These are phyloP conservation scores for Sipha maydis DNA, from an alignment of 2,888 invertebrate species.

Conservation along the genomic window DNA sequence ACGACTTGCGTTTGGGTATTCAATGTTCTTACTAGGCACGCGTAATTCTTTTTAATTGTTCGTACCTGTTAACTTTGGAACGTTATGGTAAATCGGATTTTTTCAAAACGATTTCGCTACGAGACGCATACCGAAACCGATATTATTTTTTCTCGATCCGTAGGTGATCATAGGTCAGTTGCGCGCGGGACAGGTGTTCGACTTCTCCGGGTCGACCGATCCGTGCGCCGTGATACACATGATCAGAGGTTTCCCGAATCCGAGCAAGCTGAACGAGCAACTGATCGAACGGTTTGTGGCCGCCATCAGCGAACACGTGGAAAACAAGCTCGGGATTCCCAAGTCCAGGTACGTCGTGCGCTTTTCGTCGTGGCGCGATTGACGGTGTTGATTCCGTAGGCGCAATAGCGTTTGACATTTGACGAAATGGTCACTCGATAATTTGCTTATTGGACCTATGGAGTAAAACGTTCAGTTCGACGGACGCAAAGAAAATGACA, in stretches of 20 bases:
- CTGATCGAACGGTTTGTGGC: not conserved
- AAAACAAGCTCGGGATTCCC: not conserved
- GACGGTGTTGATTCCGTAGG: not conserved
- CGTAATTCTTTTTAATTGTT: too few species aligned
- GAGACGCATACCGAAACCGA: not conserved
- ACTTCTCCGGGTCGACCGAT: conserved; percentile 36
- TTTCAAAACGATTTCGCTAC: too few species aligned
- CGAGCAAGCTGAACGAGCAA: not conserved
- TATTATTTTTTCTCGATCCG: not conserved
- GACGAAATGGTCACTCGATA: too few species aligned
- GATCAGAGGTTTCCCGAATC: conserved; percentile 2
- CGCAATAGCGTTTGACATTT: too few species aligned
- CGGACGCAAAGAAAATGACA: too few species aligned
- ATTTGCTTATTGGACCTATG: too few species aligned
- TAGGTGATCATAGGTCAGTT: conserved; percentile 52
- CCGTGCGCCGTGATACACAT: conserved; percentile 38
- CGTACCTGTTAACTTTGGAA: too few species aligned
- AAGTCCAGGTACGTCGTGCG: conserved; percentile 40
- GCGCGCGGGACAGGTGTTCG: conserved; percentile 34
- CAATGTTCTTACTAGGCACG: too few species aligned
- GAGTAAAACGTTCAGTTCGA: too few species aligned
- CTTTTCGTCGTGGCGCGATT: too few species aligned
- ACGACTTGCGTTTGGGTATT: too few species aligned
- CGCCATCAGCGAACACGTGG: conserved; percentile 39
- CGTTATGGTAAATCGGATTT: too few species aligned